A percentile compares a stretch with the other conserved stretches of the same genome.
phyloP scores from a whole-genome alignment of 2,888 invertebrate genomes.

The Hirtodrosophila duncani region DNA sequence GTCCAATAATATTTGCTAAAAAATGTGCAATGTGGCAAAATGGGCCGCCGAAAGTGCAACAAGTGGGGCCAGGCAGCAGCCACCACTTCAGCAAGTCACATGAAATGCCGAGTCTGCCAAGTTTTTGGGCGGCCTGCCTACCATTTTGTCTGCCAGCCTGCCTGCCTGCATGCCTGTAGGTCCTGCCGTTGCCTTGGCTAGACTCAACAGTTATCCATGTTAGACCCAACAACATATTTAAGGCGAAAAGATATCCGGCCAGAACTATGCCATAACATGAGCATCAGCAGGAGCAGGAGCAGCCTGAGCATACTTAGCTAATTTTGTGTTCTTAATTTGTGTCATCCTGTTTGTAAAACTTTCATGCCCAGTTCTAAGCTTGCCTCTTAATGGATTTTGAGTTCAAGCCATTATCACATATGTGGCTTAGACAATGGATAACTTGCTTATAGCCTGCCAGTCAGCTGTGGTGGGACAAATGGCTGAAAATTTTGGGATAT shows the following conservation, averaged over 20 bases:
- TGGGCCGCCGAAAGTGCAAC: conserved; percentile 29
- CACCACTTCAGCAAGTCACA: no score
- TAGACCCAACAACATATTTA: conserved; percentile 64
- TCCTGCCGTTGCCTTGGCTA: conserved; percentile 1
- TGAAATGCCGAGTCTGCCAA: no score
- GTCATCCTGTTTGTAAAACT: conserved; percentile 60
- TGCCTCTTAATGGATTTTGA: neutral
- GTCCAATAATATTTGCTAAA: conserved; percentile 66
- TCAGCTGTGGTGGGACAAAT: no score
- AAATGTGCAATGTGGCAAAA: conserved; percentile 51
- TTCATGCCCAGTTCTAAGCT: conserved; percentile 19
- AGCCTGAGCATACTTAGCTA: conserved; percentile 53
- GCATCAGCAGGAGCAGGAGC: no score
- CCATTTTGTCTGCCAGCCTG: conserved; percentile 5
- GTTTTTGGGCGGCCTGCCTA: conserved; percentile 21
- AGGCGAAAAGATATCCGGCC: conserved; percentile 61
- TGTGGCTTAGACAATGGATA: conserved; percentile 3
- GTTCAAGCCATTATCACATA: neutral
- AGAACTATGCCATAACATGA: conserved; percentile 16
- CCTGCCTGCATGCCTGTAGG: conserved; percentile 24
- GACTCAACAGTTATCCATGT: conserved; percentile 54
- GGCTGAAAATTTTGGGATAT: no score
- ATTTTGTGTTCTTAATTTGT: conserved; percentile 59
- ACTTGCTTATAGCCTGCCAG: no score
- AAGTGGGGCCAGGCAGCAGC: no score